Evolutionary conservation across 2,113 vertebrate species (phyloP).

Genomic region (Dendropsophus ebraccatus): DNA sequence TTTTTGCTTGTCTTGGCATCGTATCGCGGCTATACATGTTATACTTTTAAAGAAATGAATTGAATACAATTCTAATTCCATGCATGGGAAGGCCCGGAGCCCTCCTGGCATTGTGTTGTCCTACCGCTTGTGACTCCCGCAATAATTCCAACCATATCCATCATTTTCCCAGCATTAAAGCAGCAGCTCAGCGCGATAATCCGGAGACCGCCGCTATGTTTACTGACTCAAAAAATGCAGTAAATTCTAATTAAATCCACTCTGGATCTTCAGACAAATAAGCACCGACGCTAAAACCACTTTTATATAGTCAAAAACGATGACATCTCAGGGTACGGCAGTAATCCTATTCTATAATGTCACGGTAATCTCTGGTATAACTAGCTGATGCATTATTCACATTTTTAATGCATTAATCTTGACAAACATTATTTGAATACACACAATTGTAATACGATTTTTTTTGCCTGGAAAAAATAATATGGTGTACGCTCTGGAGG

Average conservation of each 20-base stretch:
- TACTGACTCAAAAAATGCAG: slow-evolving; percentile 14
- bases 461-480: background rate
- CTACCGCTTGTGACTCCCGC: background rate
- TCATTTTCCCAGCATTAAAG: slow-evolving; percentile 15
- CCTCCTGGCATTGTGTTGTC: background rate
- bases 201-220: background rate
- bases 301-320: background rate
- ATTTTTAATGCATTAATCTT: slow-evolving; percentile 21
- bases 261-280: slow-evolving; percentile 10
- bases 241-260: slow-evolving; percentile 37
- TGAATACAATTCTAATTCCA: background rate
- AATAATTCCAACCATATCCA: slow-evolving; percentile 12
- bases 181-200: background rate
- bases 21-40: background rate
- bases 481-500: background rate
- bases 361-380: slow-evolving; percentile 22
- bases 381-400: slow-evolving; percentile 29
- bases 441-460: background rate
- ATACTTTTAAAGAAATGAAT: background rate
- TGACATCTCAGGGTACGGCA: background rate
- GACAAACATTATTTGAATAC: slow-evolving; percentile 41
- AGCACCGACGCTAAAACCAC: background rate
- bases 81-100: background rate
- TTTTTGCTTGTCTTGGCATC: background rate
- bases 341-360: slow-evolving; percentile 16